These are phyloP conservation scores for Cryptus armator DNA, from an alignment of 2,888 invertebrate species.

Conservation along the genomic window DNA sequence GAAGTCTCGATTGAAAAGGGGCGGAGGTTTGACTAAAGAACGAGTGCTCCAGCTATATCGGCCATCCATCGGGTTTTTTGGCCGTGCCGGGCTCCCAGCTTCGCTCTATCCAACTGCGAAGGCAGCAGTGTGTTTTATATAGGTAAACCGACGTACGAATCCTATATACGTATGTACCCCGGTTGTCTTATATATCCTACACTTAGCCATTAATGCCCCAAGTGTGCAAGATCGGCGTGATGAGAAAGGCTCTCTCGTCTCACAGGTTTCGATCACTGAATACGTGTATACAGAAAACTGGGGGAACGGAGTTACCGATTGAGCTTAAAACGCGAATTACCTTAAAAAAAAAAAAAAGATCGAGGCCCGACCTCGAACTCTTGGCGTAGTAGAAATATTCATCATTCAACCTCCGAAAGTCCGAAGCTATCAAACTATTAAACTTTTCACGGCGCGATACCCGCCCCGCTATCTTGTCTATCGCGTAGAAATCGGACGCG, in stretches of 20 bases:
- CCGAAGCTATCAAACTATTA: conserved; percentile 52
- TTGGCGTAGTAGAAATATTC: background rate
- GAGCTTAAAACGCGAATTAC: too few species aligned
- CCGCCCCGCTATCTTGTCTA: conserved; percentile 64
- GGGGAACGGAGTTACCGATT: too few species aligned
- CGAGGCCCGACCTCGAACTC: conserved; percentile 41
- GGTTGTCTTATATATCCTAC: background rate
- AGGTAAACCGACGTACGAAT: conserved; percentile 24
- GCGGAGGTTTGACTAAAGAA: conserved; percentile 85
- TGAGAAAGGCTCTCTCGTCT: background rate
- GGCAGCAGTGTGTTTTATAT: conserved; percentile 14
- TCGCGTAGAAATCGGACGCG: conserved; percentile 60
- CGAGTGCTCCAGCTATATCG: conserved; percentile 82
- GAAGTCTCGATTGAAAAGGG: conserved; percentile 85
- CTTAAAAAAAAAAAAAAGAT: background rate
- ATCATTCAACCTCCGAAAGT: conserved; percentile 45
- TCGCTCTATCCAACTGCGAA: conserved; percentile 51
- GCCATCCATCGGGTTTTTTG: conserved; percentile 73
- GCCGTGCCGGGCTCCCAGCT: conserved; percentile 36
- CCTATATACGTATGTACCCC: background rate
- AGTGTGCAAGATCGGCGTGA: conserved; percentile 11
- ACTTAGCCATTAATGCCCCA: background rate
- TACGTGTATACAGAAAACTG: too few species aligned
- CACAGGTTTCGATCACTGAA: background rate
- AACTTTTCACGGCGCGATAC: conserved; percentile 51